Evolutionary conservation across 2,797 vertebrate genomes (phyloP).

Genomic region (Lepus oiostolus): DNA sequence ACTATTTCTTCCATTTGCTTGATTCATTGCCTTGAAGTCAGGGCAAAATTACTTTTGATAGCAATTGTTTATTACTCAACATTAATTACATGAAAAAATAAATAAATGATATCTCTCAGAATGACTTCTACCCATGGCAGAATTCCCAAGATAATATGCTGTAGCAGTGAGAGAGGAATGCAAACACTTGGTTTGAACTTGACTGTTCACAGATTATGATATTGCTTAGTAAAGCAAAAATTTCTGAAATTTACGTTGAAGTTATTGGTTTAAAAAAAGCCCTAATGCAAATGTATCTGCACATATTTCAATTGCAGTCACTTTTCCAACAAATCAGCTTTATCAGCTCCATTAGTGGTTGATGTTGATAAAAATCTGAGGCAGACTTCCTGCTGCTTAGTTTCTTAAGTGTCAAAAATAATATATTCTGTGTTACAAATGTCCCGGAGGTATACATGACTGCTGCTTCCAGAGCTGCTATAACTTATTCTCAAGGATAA

Average conservation of each 20-base stretch:
- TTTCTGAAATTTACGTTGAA: conserved; percentile 69
- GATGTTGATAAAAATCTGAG: conserved; percentile 75
- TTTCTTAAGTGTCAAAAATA: conserved; percentile 83
- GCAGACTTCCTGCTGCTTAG: conserved; percentile 70
- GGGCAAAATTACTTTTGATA: conserved; percentile 64
- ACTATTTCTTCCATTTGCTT: conserved; percentile 44
- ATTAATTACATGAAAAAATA: conserved; percentile 68
- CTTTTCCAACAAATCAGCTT: conserved; percentile 76
- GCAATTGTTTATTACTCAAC: conserved; percentile 55
- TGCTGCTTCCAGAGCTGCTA: conserved; percentile 63
- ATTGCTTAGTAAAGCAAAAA: conserved; percentile 77
- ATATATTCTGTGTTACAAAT: conserved; percentile 78
- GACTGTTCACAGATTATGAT: conserved; percentile 60
- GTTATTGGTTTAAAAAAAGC: conserved; percentile 61
- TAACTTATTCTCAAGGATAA: conserved; percentile 80
- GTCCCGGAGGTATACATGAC: conserved; percentile 72
- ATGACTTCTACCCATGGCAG: conserved; percentile 51
- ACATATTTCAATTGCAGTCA: conserved; percentile 49
- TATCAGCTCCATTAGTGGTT: conserved; percentile 79
- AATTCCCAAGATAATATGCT: conserved; percentile 60
- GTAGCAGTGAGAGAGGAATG: conserved; percentile 42
- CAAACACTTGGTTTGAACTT: conserved; percentile 57
- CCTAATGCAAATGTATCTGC: conserved; percentile 71
- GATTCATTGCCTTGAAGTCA: conserved; percentile 48
- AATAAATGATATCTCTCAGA: conserved; percentile 63